These are phyloP conservation scores for Hipposideros larvatus DNA, from an alignment of 2,797 vertebrate species.

Conservation along the genomic window DNA sequence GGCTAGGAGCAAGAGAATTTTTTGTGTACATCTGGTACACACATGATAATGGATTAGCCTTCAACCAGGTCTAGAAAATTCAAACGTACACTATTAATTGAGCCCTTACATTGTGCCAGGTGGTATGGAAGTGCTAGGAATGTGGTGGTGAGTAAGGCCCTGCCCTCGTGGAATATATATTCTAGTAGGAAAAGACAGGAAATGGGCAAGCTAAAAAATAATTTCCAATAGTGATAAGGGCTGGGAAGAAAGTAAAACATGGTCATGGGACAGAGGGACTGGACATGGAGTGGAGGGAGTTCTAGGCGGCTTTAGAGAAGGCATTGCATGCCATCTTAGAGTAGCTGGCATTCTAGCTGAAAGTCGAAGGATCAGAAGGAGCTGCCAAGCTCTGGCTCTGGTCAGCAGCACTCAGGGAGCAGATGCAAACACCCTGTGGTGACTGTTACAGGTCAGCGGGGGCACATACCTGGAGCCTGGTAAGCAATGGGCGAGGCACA, in stretches of 20 bases:
- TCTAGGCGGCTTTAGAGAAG: neutral
- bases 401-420: neutral
- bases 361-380: neutral
- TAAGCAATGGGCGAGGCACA: neutral
- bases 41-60: slow-evolving; percentile 72
- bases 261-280: neutral
- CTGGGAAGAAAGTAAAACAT: neutral
- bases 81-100: neutral
- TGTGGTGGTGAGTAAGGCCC: neutral
- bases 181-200: neutral
- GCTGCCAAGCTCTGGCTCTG: neutral
- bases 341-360: neutral
- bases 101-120: neutral
- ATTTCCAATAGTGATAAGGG: neutral
- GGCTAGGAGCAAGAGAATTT: slow-evolving; percentile 54
- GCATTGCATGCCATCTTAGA: neutral
- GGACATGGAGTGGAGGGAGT: neutral
- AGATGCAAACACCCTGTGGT: neutral
- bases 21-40: slow-evolving; percentile 63
- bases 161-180: neutral
- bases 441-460: neutral
- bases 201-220: neutral
- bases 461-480: neutral
- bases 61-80: neutral
- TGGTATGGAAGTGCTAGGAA: neutral